phyloP scores from a whole-genome alignment of 2,888 invertebrate genomes.

The Melanargia galathea region DNA sequence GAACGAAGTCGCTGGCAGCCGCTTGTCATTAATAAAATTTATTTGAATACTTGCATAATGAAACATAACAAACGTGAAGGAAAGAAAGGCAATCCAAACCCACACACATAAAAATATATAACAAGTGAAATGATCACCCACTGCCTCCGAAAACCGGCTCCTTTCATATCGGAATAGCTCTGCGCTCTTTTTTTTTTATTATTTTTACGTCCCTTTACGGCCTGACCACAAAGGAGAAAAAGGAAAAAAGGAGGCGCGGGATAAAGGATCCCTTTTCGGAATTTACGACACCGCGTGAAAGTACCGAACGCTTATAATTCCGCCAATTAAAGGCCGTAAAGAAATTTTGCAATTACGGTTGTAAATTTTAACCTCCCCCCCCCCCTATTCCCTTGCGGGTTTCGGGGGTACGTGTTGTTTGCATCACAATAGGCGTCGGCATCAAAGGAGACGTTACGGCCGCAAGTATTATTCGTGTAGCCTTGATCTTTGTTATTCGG shows the following conservation, averaged over 20 bases:
- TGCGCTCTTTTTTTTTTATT: constrained; percentile 1
- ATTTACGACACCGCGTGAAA: constrained; percentile 40
- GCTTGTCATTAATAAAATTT: too few species aligned
- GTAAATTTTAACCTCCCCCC: constrained; percentile 6
- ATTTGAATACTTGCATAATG: not conserved
- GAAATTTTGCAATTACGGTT: constrained; percentile 42
- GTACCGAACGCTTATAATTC: constrained; percentile 37
- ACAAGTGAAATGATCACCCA: constrained; percentile 15
- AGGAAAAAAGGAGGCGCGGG: constrained; percentile 15
- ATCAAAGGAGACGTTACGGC: constrained; percentile 15
- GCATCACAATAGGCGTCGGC: constrained; percentile 34
- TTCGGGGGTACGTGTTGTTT: constrained; percentile 34
- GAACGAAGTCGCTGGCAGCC: not conserved
- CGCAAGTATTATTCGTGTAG: constrained; percentile 34
- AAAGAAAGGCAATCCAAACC: constrained; percentile 9
- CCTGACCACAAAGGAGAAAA: constrained; percentile 26
- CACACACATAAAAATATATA: constrained; percentile 6
- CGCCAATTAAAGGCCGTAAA: constrained; percentile 43
- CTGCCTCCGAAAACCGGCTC: constrained; percentile 14
- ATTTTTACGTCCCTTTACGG: constrained; percentile 27
- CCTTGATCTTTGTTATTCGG: constrained; percentile 57
- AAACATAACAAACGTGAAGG: constrained; percentile 2
- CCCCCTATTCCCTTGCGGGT: too few species aligned
- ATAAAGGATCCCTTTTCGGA: constrained; percentile 20
- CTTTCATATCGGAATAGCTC: constrained; percentile 24